Base-by-base conservation (phyloP, 2,888 invertebrate genomes). In the Noctua comes region DNA sequence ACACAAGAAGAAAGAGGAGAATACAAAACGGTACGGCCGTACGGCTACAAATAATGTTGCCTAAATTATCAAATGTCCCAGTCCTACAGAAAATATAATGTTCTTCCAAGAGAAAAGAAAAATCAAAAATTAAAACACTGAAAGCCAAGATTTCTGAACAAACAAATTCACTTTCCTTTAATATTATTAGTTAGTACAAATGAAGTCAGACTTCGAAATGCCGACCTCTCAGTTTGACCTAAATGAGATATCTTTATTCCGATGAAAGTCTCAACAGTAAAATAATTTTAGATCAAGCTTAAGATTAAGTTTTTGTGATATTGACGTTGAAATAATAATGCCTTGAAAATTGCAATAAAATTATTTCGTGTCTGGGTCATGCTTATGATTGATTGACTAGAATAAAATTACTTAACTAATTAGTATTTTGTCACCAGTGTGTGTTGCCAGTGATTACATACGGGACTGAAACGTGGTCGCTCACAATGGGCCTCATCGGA, bases 131-230 rank as follows among this genome's bases (percentile, higher is more conserved):
- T 31, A 31, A 57, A 57, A 51, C 36, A 43, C 16, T n/a, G 16
- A 0, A 31, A 48, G 24, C 18, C 27, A 79, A 64, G n/a, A 69
- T 40, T 43, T 40, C 5, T 24, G 75, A 75, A 85, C 82, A 85
- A 76, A 85, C 75, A 71, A 85, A 85, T 64, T 31, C 54, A 36
- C 51, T 64, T 68, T 69, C 51, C 31, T 18, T 79, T 79, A 85
- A 46, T 90, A 83, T 73, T 79, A 87, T 81, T 84, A 74, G 57
- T 81, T 75, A 64, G 70, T 57, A 71, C 57, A 85, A 83, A 82
- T 82, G 72, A 76, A 72, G 71, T 76, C 85, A 24, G 82, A 68
- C 75, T 83, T 65, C 64, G 36, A 81, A 75, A 70, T 73, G 76
- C 64, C 68, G 54, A 62, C 54, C 68, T 74, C 69, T 73, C 71